phyloP scores from a whole-genome alignment of 2,113 vertebrate genomes.

The Probosciger aterrimus region DNA sequence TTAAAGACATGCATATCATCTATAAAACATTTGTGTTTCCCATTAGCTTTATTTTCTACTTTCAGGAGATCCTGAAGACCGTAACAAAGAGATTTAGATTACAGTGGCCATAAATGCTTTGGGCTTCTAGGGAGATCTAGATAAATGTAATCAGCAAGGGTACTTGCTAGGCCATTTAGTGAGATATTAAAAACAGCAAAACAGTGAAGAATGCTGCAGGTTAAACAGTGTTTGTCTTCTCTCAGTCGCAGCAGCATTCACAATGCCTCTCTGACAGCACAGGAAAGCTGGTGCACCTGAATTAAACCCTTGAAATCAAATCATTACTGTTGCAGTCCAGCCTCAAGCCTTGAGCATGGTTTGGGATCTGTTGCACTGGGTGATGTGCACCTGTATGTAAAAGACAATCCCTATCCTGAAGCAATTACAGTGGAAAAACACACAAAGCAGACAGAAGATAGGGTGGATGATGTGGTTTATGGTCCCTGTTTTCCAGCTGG shows the following conservation, averaged over 20 bases:
- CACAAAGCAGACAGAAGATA: neutral
- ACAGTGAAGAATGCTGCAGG: neutral
- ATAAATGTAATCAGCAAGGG: neutral
- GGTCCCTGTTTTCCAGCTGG: neutral
- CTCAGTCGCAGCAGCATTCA: neutral
- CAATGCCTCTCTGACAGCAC: neutral
- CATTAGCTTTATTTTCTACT: neutral
- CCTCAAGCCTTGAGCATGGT: neutral
- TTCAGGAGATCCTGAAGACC: neutral
- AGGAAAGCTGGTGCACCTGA: neutral
- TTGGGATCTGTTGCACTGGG: neutral
- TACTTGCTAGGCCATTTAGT: neutral
- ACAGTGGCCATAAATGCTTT: neutral
- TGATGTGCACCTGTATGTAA: rapidly evolving
- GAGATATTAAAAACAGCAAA: neutral
- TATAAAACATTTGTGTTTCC: conserved; percentile 23
- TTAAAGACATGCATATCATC: conserved; percentile 13
- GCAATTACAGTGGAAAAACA: neutral
- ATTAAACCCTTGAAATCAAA: neutral
- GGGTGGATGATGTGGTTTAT: neutral
- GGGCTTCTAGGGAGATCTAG: neutral
- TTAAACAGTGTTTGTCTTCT: neutral
- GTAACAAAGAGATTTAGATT: neutral
- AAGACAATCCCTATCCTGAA: neutral
- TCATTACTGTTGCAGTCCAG: neutral